These are phyloP conservation scores for Heteractis magnifica DNA, from an alignment of 92 coral and sea anemone species.

Conservation along the genomic window DNA sequence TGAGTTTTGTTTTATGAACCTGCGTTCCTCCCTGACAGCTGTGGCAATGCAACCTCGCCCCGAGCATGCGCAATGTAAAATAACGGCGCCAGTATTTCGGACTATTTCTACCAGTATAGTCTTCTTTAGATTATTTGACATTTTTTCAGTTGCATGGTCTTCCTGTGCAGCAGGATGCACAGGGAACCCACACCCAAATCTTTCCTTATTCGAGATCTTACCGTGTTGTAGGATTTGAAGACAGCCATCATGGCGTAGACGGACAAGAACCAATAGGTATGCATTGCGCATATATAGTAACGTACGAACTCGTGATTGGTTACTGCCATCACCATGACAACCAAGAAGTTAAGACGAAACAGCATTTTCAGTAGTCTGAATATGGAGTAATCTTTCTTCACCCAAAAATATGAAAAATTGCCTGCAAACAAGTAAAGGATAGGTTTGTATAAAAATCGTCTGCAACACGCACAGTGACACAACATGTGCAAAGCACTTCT, in stretches of 20 bases:
- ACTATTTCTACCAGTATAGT: too few species aligned
- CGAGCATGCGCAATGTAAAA: too few species aligned
- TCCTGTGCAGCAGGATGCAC: too few species aligned
- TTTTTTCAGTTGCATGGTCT: too few species aligned
- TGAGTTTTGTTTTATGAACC: neutral
- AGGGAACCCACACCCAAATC: neutral
- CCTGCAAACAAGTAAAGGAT: constrained; percentile 45
- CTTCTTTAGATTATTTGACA: too few species aligned
- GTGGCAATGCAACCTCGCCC: too few species aligned
- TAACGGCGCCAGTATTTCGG: too few species aligned
- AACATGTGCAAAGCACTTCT: too few species aligned
- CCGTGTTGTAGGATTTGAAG: constrained; percentile 76
- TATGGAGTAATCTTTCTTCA: constrained; percentile 88
- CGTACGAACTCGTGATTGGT: constrained; percentile 99
- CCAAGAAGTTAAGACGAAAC: constrained; percentile 97
- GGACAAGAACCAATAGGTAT: constrained; percentile 94
- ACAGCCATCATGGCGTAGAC: constrained; percentile 96
- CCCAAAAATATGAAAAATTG: constrained; percentile 95
- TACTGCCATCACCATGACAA: constrained; percentile 99
- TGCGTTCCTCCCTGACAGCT: too few species aligned
- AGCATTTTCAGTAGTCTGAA: constrained; percentile 94
- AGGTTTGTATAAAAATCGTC: neutral
- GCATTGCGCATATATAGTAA: constrained; percentile 99
- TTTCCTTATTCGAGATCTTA: constrained; percentile 13
- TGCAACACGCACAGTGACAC: too few species aligned